Evolutionary conservation across 2,888 invertebrate genomes (phyloP), one percentile per base, ranked within the genome.

Genomic region (Dicyrtomina minuta): DNA sequence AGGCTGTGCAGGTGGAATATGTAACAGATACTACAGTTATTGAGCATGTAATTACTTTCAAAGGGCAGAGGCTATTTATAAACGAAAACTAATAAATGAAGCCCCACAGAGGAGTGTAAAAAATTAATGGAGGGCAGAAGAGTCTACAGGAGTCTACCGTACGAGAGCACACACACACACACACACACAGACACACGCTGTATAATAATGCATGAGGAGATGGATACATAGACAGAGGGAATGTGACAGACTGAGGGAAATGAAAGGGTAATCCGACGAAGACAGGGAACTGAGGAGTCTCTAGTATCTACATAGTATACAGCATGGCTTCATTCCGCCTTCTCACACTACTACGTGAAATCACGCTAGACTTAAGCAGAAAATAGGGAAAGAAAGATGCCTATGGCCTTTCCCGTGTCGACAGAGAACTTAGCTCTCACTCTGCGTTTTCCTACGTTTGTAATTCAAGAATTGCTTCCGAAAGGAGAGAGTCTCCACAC

Each of bases 201-300:
- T 55, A 26, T n/a, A 15, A 13, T 4, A 26, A 39, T 56, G 8
- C 56, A 33, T 26, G 26, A 56, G 33, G 60, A 27, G 43, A 27
- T 24, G 43, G 33, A 20, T 24, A 58, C 15, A 20, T 20, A 26
- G 26, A 8, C 26, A 26, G 56, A 56, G 17, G 51, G 20, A 10
- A 17, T 12, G 41, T 53, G 49, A 65, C 24, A 55, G 43, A 43
- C 55, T 24, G 56, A 55, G 65, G 65, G 55, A 55, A 65, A 55
- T 65, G 65, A 65, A 65, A 65, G 55, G 55, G 43, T 65, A 65
- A 65, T 65, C 55, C 53, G 44, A 64, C 51, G 49, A 64, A 46
- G 64, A 64, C 51, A 64, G 65, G 55, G 55, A 41, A 65, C 55
- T 55, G 65, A 65, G 43, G 41, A 24, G 41, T 55, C 64, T 65